These are phyloP conservation scores for Platyrinchus mystaceus DNA, from an alignment of 2,797 vertebrate species.

Conservation along the genomic window DNA sequence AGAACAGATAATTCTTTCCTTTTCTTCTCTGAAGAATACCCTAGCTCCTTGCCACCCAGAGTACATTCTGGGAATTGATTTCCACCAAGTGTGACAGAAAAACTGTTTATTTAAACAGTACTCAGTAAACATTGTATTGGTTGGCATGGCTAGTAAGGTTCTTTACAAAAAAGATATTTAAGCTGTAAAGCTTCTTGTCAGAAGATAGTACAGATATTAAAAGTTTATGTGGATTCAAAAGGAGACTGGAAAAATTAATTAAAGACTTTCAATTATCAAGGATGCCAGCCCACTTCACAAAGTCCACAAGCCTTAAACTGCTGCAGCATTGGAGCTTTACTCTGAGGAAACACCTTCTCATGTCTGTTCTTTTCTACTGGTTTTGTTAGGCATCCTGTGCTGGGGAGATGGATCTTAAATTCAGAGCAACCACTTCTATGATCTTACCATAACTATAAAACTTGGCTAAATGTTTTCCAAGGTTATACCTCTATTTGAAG, in stretches of 20 bases:
- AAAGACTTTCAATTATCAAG: not conserved
- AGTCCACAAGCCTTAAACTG: not conserved
- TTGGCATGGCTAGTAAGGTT: not conserved
- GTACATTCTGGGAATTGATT: not conserved
- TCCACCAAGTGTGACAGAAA: not conserved
- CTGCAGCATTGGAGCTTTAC: not conserved
- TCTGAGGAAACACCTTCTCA: not conserved
- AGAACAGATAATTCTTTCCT: not conserved
- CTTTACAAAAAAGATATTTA: not conserved
- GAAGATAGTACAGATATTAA: not conserved
- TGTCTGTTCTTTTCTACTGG: not conserved
- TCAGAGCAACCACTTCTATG: not conserved
- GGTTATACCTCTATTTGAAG: not conserved
- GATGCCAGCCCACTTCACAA: accelerated
- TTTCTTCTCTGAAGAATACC: not conserved
- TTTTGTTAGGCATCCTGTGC: not conserved
- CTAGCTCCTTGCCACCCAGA: not conserved
- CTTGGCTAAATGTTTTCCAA: not conserved
- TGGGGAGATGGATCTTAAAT: not conserved
- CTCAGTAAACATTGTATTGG: not conserved
- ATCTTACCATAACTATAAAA: not conserved
- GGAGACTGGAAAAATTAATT: not conserved
- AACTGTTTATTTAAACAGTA: not conserved
- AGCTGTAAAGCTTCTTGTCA: not conserved
- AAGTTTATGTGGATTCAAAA: not conserved